Base-by-base conservation (phyloP, 2,888 invertebrate species). In the Teleogryllus oceanicus region DNA sequence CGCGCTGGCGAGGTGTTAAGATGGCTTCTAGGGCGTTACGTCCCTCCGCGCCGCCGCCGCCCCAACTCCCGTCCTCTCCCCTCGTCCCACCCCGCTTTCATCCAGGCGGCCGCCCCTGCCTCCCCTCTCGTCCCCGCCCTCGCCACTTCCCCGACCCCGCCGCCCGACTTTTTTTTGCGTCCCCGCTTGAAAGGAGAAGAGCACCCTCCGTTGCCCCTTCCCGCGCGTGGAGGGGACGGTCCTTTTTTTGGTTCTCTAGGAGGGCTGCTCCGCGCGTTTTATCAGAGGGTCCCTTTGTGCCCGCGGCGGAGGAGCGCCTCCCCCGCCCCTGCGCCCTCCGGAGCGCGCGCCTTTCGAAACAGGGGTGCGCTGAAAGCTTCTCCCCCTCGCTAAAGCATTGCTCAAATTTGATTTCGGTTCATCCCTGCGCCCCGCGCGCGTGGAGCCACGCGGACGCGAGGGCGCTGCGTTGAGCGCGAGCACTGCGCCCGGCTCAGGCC, bases 281-380 rank as follows among this genome's bases (percentile, higher is more conserved):
- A 62, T 62, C 62, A 62, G 62, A 62, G 62, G 62, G 62, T 62
- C n/a, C 62, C 62, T 62, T 62, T 62, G 62, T 62, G 62, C 62
- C 62, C 62, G 62, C 62, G 62, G 62, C 62, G 62, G 62, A 62
- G 62, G 13, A 62, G 62, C n/a, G 13, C n/a, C 62, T 1, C 62
- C 3, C n/a, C n/a, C n/a, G 4, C 12, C 62, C 16, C 11, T 8
- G 62, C 62, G 62, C 18, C 62, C 13, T 12, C 62, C n/a, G 37
- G 1, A 37, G 37, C 37, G 62, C 62, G 62, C 62, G n/a, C 62
- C 62, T 13, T 62, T 62, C 16, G 62, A 62, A 62, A n/a, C 62
- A 62, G 62, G 62, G 62, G 62, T 62, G 62, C 62, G 62, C 62
- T 62, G 62, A 62, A 62, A 62, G 62, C 62, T 16, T 62, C 62